Percentiles rank a stretch among this genome's conserved stretches.
Conservation (phyloP, 2,797 vertebrate genomes). For the Australoheros facetus region DNA sequence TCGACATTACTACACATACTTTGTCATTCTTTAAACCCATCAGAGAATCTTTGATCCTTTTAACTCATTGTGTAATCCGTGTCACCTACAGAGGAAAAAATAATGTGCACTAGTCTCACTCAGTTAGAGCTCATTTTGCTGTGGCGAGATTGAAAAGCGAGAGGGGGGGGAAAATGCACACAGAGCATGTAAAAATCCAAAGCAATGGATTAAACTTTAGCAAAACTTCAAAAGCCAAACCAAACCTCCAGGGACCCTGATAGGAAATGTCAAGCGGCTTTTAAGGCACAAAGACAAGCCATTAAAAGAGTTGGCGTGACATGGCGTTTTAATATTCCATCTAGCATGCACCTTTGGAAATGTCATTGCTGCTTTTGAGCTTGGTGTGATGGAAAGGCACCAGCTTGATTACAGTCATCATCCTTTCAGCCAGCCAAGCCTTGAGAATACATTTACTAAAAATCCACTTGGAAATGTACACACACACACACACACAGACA, state of each 20-base stretch:
- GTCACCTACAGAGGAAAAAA: background rate
- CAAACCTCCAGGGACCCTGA: conserved; percentile 43
- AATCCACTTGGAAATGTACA: conserved; percentile 22
- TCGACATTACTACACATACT: background rate
- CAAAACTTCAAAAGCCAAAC: conserved; percentile 47
- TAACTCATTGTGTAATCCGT: conserved; percentile 7
- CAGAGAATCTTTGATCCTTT: conserved; percentile 2
- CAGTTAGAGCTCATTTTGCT: conserved; percentile 11
- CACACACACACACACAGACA: background rate
- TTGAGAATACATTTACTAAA: conserved; percentile 44
- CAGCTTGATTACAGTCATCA: conserved; percentile 71
- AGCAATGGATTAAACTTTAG: conserved; percentile 43
- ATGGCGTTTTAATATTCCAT: conserved; percentile 67
- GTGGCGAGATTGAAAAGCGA: background rate
- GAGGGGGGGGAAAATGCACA: background rate
- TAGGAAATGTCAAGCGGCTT: conserved; percentile 67
- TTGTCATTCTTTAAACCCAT: background rate
- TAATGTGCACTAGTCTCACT: background rate
- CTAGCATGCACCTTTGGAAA: conserved; percentile 63
- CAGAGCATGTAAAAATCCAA: conserved; percentile 20
- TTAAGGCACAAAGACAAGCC: conserved; percentile 66
- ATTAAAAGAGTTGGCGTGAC: conserved; percentile 69
- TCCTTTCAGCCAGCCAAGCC: conserved; percentile 49
- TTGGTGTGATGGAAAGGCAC: conserved; percentile 54
- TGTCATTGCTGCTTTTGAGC: conserved; percentile 63